phyloP scores from a whole-genome alignment of 2,113 vertebrate species.

The Sciurus niger region DNA sequence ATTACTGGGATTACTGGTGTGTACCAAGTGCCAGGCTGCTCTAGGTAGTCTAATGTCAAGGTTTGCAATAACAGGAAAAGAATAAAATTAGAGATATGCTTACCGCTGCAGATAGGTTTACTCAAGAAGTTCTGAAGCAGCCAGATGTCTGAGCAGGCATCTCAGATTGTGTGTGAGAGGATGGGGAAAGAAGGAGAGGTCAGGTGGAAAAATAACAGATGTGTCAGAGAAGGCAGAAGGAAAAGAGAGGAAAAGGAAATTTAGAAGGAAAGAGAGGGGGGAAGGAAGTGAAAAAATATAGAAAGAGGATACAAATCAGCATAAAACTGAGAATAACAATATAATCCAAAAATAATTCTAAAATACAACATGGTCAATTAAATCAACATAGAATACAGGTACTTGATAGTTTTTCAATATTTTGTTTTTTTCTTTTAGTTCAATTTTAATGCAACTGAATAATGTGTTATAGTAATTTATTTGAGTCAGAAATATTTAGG shows the following conservation, averaged over 20 bases:
- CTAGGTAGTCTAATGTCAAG: not conserved
- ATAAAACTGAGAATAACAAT: not conserved
- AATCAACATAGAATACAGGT: not conserved
- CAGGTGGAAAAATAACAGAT: not conserved
- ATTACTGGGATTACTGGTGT: too few species aligned
- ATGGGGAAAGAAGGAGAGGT: not conserved
- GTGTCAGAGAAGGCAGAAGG: not conserved
- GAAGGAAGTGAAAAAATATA: not conserved
- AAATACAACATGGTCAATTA: not conserved
- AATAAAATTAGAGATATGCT: not conserved
- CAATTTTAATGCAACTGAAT: not conserved
- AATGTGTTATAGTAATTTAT: not conserved
- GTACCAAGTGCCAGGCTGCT: too few species aligned
- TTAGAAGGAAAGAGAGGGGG: not conserved
- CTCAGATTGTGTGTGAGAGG: not conserved
- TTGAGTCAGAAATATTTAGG: conserved; percentile 26
- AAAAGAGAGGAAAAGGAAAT: not conserved
- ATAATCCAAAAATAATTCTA: conserved; percentile 24
- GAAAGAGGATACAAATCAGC: not conserved
- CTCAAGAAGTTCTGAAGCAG: not conserved
- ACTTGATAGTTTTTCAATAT: not conserved
- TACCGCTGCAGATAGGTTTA: not conserved
- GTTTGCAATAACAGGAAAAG: not conserved
- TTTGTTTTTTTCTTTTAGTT: not conserved
- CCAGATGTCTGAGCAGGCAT: not conserved